phyloP scores from a whole-genome alignment of 2,797 vertebrate genomes.

The Lepilemur ruficaudatus region DNA sequence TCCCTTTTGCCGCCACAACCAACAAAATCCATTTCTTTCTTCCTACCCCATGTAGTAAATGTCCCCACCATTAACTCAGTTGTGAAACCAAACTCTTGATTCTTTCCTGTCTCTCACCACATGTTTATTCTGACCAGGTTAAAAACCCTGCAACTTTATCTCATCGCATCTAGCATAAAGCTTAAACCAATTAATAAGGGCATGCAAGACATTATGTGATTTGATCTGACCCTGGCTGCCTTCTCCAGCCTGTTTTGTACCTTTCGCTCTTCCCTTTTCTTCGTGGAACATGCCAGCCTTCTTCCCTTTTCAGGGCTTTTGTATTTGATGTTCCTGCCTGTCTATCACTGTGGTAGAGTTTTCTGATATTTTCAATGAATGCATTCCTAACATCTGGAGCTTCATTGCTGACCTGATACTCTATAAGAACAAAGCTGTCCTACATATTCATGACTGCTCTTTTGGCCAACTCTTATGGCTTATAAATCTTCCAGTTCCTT shows the following conservation, averaged over 20 bases:
- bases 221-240: background rate
- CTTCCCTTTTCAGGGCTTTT: background rate
- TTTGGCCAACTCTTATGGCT: background rate
- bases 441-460: background rate
- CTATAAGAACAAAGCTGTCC: background rate
- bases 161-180: background rate
- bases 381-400: background rate
- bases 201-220: background rate
- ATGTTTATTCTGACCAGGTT: background rate
- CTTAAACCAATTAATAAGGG: background rate
- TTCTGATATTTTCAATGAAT: background rate
- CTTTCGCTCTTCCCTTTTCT: background rate
- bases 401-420: background rate
- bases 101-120: background rate
- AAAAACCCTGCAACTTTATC: background rate
- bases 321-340: background rate
- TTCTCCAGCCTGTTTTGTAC: background rate
- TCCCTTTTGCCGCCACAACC: background rate
- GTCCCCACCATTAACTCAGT: background rate
- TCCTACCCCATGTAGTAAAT: background rate
- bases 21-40: background rate
- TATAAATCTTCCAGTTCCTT: background rate
- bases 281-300: background rate
- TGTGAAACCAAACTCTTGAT: background rate
- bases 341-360: background rate